Percentiles rank a stretch among this genome's conserved stretches.
Conservation (phyloP, 53 echinoderm and acorn worm species). For the Stichopus horrens region DNA sequence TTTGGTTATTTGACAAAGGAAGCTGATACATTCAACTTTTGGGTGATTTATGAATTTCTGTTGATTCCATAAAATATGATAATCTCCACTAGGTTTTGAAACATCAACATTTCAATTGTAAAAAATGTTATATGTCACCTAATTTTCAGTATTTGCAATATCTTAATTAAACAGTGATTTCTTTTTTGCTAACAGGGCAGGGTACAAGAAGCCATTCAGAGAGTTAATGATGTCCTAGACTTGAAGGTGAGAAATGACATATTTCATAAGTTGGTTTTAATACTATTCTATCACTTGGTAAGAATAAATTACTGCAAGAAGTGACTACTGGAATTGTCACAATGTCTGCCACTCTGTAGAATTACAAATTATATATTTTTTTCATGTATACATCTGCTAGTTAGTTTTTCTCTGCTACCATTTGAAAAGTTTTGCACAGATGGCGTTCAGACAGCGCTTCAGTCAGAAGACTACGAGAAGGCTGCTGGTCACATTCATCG, state of each 20-base stretch:
- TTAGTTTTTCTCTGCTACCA: background rate
- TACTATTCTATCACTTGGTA: no score
- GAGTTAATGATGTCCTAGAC: slow-evolving; percentile 97
- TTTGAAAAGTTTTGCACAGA: slow-evolving; percentile 89
- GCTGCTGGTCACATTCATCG: slow-evolving; percentile 98
- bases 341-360: no score
- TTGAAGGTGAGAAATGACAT: slow-evolving; percentile 68
- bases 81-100: no score
- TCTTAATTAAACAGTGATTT: background rate
- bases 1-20: no score
- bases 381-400: background rate
- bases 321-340: no score
- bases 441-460: slow-evolving; percentile 93
- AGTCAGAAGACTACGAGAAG: slow-evolving; percentile 93
- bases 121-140: no score
- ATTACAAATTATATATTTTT: background rate
- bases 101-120: no score
- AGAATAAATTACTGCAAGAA: no score
- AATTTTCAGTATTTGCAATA: no score
- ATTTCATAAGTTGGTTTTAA: background rate
- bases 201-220: slow-evolving; percentile 91
- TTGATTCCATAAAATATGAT: no score
- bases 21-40: no score
- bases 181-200: slow-evolving; percentile 66
- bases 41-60: no score